A percentile compares a stretch with the other conserved stretches of the same genome.
These are phyloP conservation scores for Cuniculus paca DNA, from an alignment of 2,797 vertebrate species.

Conservation along the genomic window DNA sequence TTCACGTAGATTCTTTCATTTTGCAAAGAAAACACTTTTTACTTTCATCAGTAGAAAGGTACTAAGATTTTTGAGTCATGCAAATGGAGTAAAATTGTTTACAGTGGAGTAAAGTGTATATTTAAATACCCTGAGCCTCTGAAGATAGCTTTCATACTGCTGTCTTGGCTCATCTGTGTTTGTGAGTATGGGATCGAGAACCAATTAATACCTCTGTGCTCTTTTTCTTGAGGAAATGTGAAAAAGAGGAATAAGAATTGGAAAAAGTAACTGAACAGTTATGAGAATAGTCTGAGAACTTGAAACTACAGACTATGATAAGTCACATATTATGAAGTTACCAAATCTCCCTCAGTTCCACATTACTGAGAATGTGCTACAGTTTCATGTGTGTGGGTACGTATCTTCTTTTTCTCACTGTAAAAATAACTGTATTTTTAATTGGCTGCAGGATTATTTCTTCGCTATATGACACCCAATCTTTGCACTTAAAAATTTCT, in stretches of 20 bases:
- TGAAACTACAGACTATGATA: neutral
- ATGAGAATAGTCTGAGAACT: neutral
- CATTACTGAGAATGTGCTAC: neutral
- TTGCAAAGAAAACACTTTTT: neutral
- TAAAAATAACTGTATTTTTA: neutral
- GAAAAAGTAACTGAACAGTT: neutral
- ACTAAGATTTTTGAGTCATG: neutral
- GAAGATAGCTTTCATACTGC: neutral
- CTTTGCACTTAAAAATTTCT: neutral
- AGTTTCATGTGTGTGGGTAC: neutral
- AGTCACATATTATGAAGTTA: neutral
- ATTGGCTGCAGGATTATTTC: neutral
- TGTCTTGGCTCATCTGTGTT: neutral
- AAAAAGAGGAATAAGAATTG: neutral
- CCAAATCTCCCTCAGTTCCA: neutral
- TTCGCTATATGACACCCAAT: neutral
- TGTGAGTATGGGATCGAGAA: neutral
- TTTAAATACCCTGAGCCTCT: neutral
- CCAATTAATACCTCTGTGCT: neutral
- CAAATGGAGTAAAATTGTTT: neutral
- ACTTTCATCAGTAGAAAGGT: neutral
- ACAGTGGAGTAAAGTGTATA: neutral
- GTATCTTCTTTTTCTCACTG: neutral
- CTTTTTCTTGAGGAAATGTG: neutral
- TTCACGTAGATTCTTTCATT: slow-evolving; percentile 47